Evolutionary conservation across 2,113 vertebrate species (phyloP).

Genomic region (Heterochromis multidens): DNA sequence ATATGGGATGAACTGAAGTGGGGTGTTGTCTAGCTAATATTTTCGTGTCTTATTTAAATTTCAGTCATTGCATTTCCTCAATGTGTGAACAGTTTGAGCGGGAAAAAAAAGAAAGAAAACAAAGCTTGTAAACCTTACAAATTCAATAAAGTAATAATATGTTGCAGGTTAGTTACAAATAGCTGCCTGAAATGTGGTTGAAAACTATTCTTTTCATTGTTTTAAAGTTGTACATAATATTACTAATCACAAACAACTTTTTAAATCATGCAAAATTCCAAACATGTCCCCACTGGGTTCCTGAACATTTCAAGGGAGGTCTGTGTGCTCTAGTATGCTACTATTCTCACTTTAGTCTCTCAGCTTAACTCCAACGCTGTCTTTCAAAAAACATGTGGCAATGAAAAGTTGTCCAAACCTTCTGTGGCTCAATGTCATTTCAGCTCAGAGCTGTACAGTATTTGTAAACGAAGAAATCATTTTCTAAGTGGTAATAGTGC

Average conservation of each 20-base stretch:
- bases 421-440: not conserved
- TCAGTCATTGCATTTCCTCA: not conserved
- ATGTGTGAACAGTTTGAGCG: not conserved
- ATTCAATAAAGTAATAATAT: not conserved
- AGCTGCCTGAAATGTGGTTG: not conserved
- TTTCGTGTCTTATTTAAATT: not conserved
- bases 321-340: not conserved
- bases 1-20: not conserved
- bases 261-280: not conserved
- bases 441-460: not conserved
- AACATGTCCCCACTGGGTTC: not conserved
- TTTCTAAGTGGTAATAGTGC: not conserved
- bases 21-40: not conserved
- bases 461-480: constrained; percentile 3
- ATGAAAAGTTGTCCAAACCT: not conserved
- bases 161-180: not conserved
- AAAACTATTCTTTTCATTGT: not conserved
- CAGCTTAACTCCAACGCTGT: not conserved
- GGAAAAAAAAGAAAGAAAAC: not conserved
- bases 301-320: not conserved
- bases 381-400: not conserved
- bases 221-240: not conserved
- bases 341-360: not conserved
- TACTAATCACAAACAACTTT: not conserved
- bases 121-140: not conserved